These are phyloP conservation scores for Lissocephala sabroskyi DNA, from an alignment of 2,888 invertebrate genomes.

Conservation along the genomic window DNA sequence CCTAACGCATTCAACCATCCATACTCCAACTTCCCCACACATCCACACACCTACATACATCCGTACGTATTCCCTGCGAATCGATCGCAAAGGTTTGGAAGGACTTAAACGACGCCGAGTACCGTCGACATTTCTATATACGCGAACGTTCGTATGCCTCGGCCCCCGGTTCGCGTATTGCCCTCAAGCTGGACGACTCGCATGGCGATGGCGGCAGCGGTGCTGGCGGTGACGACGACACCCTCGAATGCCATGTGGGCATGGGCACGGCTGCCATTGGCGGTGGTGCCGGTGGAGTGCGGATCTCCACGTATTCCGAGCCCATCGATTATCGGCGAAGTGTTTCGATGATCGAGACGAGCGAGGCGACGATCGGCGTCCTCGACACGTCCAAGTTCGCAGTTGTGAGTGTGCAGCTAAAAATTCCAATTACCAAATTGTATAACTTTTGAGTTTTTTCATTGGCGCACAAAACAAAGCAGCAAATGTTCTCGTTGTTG, in stretches of 20 bases:
- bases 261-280: constrained; percentile 17
- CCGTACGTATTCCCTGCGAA: too few species aligned
- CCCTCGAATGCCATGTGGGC: constrained; percentile 49
- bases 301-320: constrained; percentile 63
- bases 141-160: constrained; percentile 71
- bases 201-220: constrained; percentile 27
- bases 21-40: too few species aligned
- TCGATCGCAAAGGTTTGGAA: constrained; percentile 68
- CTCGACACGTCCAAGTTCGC: constrained; percentile 5
- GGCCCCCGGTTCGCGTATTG: constrained; percentile 69
- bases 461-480: constrained; percentile 46
- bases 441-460: too few species aligned
- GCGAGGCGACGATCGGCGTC: constrained; percentile 25
- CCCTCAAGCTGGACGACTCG: constrained; percentile 61
- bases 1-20: too few species aligned
- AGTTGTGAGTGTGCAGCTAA: constrained; percentile 48
- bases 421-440: constrained; percentile 16
- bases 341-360: constrained; percentile 45
- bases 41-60: too few species aligned
- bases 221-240: constrained; percentile 43
- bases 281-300: constrained; percentile 30
- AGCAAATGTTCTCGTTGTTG: too few species aligned
- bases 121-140: constrained; percentile 66
- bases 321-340: constrained; percentile 57
- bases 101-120: constrained; percentile 66